Percentiles rank a stretch among this genome's conserved stretches.
These are phyloP conservation scores for Aix galericulata DNA, from an alignment of 2,113 vertebrate genomes.

Conservation along the genomic window DNA sequence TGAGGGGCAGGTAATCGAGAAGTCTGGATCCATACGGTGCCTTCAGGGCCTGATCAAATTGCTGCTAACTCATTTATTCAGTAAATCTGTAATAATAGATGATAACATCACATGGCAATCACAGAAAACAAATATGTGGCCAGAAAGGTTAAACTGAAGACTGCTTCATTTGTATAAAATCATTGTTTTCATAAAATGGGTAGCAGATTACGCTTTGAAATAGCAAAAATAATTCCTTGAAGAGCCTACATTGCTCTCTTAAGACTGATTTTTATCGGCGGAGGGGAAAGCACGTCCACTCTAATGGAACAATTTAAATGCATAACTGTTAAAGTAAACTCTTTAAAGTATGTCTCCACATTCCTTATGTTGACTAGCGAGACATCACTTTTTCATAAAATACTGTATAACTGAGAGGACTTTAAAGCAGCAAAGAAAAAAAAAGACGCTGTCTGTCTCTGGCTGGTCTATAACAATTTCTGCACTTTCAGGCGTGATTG, in stretches of 20 bases:
- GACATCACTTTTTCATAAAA: constrained; percentile 74
- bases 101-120: background rate
- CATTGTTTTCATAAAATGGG: constrained; percentile 51
- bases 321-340: constrained; percentile 75
- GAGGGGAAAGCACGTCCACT: constrained; percentile 44
- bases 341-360: constrained; percentile 59
- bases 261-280: constrained; percentile 56
- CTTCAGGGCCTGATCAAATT: background rate
- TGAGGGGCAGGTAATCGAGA: background rate
- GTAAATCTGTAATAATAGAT: background rate
- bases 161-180: constrained; percentile 56
- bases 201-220: constrained; percentile 12
- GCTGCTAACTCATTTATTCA: background rate
- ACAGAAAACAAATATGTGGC: background rate
- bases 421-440: constrained; percentile 47
- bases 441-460: background rate
- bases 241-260: constrained; percentile 18
- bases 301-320: constrained; percentile 81
- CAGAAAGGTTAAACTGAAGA: background rate
- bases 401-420: constrained; percentile 11
- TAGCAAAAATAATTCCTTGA: constrained; percentile 37
- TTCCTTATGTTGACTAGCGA: constrained; percentile 68
- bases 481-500: constrained; percentile 1
- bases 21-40: background rate
- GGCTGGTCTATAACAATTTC: background rate